A percentile compares a stretch with the other conserved stretches of the same genome.
Conservation (phyloP, 2,797 vertebrate species). For the Falco rusticolus region DNA sequence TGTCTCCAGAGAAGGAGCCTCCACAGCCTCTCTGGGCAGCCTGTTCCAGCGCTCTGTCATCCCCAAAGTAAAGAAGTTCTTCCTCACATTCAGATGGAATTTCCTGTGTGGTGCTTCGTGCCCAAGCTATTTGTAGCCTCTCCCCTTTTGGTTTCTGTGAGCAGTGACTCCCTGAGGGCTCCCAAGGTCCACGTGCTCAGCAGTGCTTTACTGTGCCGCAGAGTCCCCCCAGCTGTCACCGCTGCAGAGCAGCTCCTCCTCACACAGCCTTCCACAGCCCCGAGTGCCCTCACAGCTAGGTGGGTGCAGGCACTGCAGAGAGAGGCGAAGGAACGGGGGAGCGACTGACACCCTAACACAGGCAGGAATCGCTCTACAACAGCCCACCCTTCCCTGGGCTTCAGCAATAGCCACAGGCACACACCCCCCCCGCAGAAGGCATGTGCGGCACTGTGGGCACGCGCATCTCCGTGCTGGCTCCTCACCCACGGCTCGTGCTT, state of each 20-base stretch:
- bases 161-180: neutral
- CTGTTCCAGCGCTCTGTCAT: too few relatives aligned
- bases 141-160: neutral
- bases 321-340: neutral
- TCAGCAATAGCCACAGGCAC: neutral
- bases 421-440: neutral
- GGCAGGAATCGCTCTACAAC: neutral
- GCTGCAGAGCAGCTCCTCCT: neutral
- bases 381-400: neutral
- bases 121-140: neutral
- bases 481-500: neutral
- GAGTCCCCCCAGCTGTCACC: neutral
- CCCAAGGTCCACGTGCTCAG: neutral
- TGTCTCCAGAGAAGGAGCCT: too few relatives aligned
- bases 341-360: neutral
- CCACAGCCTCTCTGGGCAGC: too few relatives aligned
- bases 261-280: neutral
- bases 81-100: too few relatives aligned
- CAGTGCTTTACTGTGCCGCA: neutral
- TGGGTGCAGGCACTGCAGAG: neutral
- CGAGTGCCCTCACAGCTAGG: neutral
- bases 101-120: too few relatives aligned
- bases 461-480: neutral
- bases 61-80: too few relatives aligned
- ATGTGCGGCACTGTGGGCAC: neutral